phyloP scores from a whole-genome alignment of 2,888 invertebrate species.

The Galerucella nymphaeae region DNA sequence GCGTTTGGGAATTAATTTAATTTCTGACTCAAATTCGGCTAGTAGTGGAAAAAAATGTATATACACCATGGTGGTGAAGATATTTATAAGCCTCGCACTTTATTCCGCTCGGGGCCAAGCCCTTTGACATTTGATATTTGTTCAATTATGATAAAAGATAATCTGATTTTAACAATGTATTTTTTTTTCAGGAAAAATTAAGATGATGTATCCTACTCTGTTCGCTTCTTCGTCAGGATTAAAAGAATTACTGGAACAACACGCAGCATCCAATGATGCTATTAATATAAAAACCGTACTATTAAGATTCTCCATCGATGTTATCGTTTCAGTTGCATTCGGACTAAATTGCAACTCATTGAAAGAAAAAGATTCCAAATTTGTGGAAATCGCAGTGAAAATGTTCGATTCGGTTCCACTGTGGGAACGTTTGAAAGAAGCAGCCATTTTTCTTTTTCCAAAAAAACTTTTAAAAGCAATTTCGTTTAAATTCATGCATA shows the following conservation, averaged over 20 bases:
- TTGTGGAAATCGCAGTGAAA: constrained; percentile 54
- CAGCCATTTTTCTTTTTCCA: constrained; percentile 8
- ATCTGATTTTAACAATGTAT: too few species aligned
- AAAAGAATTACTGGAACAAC: constrained; percentile 40
- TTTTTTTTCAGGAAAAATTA: constrained; percentile 70
- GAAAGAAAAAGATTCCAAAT: constrained; percentile 66
- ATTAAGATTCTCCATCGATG: constrained; percentile 69
- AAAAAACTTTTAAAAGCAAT: constrained; percentile 8
- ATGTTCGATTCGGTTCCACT: constrained; percentile 14
- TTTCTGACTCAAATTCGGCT: too few species aligned
- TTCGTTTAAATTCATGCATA: constrained; percentile 45
- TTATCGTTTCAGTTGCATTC: constrained; percentile 70
- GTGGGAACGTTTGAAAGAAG: constrained; percentile 9
- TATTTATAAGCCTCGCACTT: too few species aligned
- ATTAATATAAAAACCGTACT: constrained; percentile 63
- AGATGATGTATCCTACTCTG: constrained; percentile 72
- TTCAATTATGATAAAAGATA: too few species aligned
- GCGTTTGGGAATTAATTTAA: too few species aligned
- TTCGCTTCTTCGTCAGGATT: constrained; percentile 62
- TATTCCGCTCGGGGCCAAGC: too few species aligned
- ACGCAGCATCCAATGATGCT: constrained; percentile 33
- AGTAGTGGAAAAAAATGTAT: too few species aligned
- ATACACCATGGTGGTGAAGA: too few species aligned
- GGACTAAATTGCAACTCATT: constrained; percentile 70
- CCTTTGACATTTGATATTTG: too few species aligned